A percentile compares a stretch with the other conserved stretches of the same genome.
Evolutionary conservation across 2,888 invertebrate genomes (phyloP).

Genomic region (Hypsopygia costalis): DNA sequence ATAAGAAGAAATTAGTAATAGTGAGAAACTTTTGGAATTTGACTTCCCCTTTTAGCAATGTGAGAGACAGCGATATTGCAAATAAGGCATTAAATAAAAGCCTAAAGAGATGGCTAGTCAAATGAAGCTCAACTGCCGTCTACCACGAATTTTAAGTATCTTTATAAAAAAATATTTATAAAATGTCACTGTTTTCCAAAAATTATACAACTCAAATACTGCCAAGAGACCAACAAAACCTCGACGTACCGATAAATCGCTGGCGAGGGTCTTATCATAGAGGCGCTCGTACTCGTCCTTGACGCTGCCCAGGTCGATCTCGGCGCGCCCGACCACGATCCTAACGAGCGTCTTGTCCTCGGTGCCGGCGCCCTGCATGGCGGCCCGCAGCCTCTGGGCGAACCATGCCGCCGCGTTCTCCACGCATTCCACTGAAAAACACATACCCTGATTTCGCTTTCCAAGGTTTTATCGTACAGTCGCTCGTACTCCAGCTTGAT

Average conservation of each 20-base stretch:
- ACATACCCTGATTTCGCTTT: constrained; percentile 82
- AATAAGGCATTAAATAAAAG: too few relatives aligned
- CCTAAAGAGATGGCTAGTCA: too few relatives aligned
- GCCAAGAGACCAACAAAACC: not conserved
- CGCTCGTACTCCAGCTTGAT: constrained; percentile 86
- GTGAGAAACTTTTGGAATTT: too few relatives aligned
- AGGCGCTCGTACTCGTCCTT: constrained; percentile 85
- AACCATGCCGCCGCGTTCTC: constrained; percentile 85
- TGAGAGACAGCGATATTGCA: too few relatives aligned
- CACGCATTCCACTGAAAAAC: constrained; percentile 84
- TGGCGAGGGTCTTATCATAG: constrained; percentile 84
- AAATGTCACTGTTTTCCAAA: too few relatives aligned
- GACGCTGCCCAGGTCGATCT: constrained; percentile 85
- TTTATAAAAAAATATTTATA: too few relatives aligned
- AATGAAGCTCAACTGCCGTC: too few relatives aligned
- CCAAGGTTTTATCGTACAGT: constrained; percentile 84
- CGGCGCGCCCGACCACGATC: constrained; percentile 83
- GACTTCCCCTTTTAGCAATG: too few relatives aligned
- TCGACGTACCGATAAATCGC: constrained; percentile 80
- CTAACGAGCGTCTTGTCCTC: constrained; percentile 85
- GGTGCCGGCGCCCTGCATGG: constrained; percentile 86
- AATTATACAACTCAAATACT: too few relatives aligned
- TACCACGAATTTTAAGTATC: too few relatives aligned
- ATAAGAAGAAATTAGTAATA: too few relatives aligned
- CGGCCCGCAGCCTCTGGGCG: constrained; percentile 83